phyloP scores from a whole-genome alignment of 2,113 vertebrate genomes.

The Ptyas mucosa region DNA sequence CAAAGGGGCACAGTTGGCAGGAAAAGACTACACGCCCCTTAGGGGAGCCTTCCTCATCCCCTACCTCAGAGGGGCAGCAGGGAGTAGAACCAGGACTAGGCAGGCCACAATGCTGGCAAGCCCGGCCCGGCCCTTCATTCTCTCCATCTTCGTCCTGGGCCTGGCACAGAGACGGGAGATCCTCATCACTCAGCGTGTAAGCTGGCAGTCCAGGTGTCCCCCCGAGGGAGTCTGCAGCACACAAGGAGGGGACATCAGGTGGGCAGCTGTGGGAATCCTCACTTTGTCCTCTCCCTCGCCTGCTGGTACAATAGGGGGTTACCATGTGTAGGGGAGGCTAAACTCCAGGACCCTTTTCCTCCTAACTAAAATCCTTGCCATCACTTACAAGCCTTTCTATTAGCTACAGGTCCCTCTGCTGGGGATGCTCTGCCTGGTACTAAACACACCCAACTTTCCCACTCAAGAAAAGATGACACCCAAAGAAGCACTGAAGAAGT shows the following conservation, averaged over 20 bases:
- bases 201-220: conserved; percentile 85
- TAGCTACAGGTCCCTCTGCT: not conserved
- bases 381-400: not conserved
- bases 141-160: conserved; percentile 55
- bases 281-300: conserved; percentile 8
- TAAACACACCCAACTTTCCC: not conserved
- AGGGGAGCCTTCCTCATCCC: conserved; percentile 55
- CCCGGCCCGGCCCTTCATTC: conserved; percentile 62
- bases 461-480: not conserved
- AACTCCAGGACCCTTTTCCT: not conserved
- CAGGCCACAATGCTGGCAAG: conserved; percentile 85
- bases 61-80: conserved; percentile 62
- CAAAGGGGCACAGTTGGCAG: conserved; percentile 91
- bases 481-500: not conserved
- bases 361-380: not conserved
- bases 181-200: conserved; percentile 83
- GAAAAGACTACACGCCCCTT: conserved; percentile 78
- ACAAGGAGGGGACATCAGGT: conserved; percentile 2
- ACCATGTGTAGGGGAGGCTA: not conserved
- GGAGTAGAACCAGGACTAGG: conserved; percentile 68
- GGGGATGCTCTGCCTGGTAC: not conserved
- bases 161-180: conserved; percentile 79
- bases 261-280: not conserved
- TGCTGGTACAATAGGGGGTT: conserved; percentile 14
- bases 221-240: conserved; percentile 77